Percentiles rank a stretch among this genome's conserved stretches.
Evolutionary conservation across 1,140 invertebrate species (phyloP).

Genomic region (Sesamia nonagrioides): DNA sequence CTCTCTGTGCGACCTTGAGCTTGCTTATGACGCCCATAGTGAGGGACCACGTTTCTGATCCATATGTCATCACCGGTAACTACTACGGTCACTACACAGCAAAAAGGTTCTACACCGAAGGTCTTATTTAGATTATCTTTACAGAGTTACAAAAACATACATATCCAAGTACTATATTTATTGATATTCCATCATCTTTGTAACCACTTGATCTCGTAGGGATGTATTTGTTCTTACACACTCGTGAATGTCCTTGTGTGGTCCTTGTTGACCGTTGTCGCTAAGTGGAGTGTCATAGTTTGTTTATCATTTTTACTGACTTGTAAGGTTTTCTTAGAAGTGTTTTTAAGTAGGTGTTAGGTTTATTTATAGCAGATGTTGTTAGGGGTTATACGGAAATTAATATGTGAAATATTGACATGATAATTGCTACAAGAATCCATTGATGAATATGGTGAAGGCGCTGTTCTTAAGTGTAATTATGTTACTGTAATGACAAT

Average conservation of each 20-base stretch:
- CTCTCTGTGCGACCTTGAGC: too few species aligned
- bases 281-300: slow-evolving; percentile 12
- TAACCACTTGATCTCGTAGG: slow-evolving; percentile 26
- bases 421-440: too few species aligned
- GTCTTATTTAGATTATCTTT: slow-evolving; percentile 14
- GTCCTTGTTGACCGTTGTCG: slow-evolving; percentile 8
- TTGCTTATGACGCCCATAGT: too few species aligned
- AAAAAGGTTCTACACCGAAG: background rate
- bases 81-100: background rate
- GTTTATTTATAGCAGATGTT: too few species aligned
- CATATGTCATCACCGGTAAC: too few species aligned
- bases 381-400: too few species aligned
- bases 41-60: too few species aligned
- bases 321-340: background rate
- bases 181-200: slow-evolving; percentile 19
- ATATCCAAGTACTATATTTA: background rate
- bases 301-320: slow-evolving; percentile 5
- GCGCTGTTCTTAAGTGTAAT: too few species aligned
- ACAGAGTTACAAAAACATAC: slow-evolving; percentile 11
- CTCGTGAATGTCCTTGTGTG: slow-evolving; percentile 2
- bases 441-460: too few species aligned
- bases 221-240: background rate
- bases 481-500: too few species aligned
- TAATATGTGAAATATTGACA: too few species aligned
- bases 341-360: background rate